A percentile compares a stretch with the other conserved stretches of the same genome.
Evolutionary conservation across 2,797 vertebrate genomes (phyloP).

Genomic region (Sebastes glaucus): DNA sequence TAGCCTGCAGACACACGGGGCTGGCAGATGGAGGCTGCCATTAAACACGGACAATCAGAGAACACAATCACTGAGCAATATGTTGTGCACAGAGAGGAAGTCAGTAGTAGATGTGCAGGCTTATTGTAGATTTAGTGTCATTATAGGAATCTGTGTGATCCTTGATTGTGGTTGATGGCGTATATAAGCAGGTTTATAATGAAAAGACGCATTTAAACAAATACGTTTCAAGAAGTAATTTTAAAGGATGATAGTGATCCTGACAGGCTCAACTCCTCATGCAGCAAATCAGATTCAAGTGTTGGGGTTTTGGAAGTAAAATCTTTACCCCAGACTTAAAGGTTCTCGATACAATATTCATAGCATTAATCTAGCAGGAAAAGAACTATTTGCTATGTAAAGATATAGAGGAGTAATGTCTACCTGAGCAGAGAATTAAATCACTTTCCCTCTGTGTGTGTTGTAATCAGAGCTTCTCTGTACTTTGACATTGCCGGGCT

Average conservation of each 20-base stretch:
- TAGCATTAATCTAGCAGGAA: background rate
- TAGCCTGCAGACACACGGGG: constrained; percentile 77
- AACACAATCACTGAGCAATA: constrained; percentile 71
- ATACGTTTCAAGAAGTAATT: background rate
- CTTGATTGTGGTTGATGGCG: constrained; percentile 12
- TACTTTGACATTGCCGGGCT: accelerated
- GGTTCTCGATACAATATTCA: background rate
- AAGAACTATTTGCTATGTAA: background rate
- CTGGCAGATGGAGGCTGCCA: constrained; percentile 81
- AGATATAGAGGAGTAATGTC: background rate
- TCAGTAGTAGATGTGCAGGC: constrained; percentile 17
- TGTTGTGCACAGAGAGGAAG: constrained; percentile 46
- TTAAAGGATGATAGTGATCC: background rate
- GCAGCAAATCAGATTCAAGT: background rate
- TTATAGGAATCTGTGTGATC: constrained; percentile 31
- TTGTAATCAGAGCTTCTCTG: background rate
- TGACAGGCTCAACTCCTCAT: background rate
- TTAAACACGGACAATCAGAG: constrained; percentile 78
- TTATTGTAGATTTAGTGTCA: constrained; percentile 36
- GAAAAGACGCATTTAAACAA: background rate
- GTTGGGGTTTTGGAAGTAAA: background rate
- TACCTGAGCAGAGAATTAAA: background rate
- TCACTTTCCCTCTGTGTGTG: background rate
- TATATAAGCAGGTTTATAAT: background rate
- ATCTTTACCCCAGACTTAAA: background rate